Evolutionary conservation across 30 jellyfish, hydroid and myxozoan genomes (phyloP).

Genomic region (Catostylus mosaicus): DNA sequence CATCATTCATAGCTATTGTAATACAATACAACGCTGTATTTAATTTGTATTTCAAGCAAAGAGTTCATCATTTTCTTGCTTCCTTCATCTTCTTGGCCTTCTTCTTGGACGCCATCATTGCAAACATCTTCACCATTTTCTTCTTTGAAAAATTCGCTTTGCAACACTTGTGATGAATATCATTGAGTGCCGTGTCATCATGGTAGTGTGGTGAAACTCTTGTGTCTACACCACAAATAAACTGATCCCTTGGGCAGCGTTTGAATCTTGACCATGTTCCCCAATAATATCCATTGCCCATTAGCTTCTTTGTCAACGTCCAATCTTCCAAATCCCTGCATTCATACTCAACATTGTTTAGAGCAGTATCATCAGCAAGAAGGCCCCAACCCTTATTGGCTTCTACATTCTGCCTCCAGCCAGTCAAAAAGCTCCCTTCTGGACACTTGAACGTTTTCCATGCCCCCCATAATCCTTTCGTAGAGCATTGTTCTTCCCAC

Average conservation of each 20-base stretch:
- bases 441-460: slow-evolving; percentile 35
- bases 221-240: slow-evolving; percentile 53
- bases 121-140: slow-evolving; percentile 14
- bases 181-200: slow-evolving; percentile 60
- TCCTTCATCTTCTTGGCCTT: slow-evolving; percentile 1
- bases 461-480: slow-evolving; percentile 23
- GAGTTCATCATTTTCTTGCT: slow-evolving; percentile 1
- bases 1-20: no score
- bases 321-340: slow-evolving; percentile 36
- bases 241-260: slow-evolving; percentile 44
- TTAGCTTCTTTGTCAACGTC: slow-evolving; percentile 4
- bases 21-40: no score
- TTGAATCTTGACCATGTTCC: slow-evolving; percentile 51
- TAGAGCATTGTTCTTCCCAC: slow-evolving; percentile 12
- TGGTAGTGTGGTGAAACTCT: slow-evolving; percentile 21
- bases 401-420: slow-evolving; percentile 58
- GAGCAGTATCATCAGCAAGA: slow-evolving; percentile 15
- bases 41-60: no score
- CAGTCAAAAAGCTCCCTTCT: slow-evolving; percentile 19
- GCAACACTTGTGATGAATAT: slow-evolving; percentile 50
- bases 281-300: slow-evolving; percentile 21
- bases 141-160: slow-evolving; percentile 9
- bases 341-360: slow-evolving; percentile 9
- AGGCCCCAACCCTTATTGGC: slow-evolving; percentile 16
- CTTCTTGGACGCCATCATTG: background rate